phyloP scores from a whole-genome alignment of 2,797 vertebrate species.

The Mus caroli region DNA sequence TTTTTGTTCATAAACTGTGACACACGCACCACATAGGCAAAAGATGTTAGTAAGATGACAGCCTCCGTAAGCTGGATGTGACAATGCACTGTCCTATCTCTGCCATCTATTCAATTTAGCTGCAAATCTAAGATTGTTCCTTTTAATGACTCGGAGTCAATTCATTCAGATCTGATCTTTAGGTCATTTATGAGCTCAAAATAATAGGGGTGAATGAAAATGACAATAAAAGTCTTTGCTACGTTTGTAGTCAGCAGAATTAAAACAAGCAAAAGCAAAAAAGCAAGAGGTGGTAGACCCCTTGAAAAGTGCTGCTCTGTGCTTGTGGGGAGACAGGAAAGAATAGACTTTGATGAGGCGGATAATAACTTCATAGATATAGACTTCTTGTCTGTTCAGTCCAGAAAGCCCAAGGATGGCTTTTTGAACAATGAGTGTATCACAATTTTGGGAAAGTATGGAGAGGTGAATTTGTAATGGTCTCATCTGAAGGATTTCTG shows the following conservation, averaged over 20 bases:
- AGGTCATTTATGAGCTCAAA: conserved; percentile 52
- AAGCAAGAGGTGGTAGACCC: neutral
- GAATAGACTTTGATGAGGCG: conserved; percentile 42
- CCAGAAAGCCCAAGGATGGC: conserved; percentile 11
- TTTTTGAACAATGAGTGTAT: conserved; percentile 45
- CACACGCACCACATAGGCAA: neutral
- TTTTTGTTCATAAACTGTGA: conserved; percentile 27
- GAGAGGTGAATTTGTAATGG: conserved; percentile 18
- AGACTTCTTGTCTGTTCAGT: neutral
- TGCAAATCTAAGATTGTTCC: neutral
- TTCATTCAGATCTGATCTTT: conserved; percentile 48
- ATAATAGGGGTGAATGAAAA: neutral
- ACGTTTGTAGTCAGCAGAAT: conserved; percentile 26
- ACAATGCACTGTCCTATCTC: neutral
- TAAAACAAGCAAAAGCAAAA: conserved; percentile 35
- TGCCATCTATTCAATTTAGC: neutral
- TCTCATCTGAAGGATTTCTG: conserved; percentile 3
- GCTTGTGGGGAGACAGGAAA: neutral
- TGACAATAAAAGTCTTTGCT: conserved; percentile 39
- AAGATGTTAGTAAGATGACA: conserved; percentile 48
- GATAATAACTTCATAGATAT: conserved; percentile 29
- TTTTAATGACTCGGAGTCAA: conserved; percentile 40
- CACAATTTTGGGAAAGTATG: conserved; percentile 37
- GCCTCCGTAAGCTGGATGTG: neutral
- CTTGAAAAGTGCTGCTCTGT: conserved; percentile 11